Conservation (phyloP, 2,113 vertebrate species). For the Halichoeres trimaculatus region DNA sequence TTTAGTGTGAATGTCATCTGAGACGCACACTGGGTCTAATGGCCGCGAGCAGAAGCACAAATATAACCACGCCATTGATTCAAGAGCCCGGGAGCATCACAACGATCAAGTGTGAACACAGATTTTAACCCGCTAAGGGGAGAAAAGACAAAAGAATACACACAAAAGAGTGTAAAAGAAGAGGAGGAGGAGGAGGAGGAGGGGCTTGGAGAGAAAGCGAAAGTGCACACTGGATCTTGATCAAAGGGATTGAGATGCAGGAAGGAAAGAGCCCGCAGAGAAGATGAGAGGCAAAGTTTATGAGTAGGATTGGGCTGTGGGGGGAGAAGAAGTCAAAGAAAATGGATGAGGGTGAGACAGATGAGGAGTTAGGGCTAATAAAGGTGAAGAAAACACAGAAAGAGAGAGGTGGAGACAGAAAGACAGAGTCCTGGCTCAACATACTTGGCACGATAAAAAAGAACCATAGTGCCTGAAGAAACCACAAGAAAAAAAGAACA, state of each 20-base stretch:
- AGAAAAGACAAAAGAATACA: slow-evolving; percentile 31
- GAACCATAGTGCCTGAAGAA: slow-evolving; percentile 67
- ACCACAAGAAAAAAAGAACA: slow-evolving; percentile 51
- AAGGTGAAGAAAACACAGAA: slow-evolving; percentile 47
- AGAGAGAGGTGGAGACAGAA: slow-evolving; percentile 19
- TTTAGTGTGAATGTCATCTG: slow-evolving; percentile 15
- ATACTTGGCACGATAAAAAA: slow-evolving; percentile 71
- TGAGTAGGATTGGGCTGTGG: slow-evolving; percentile 58
- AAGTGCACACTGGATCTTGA: slow-evolving; percentile 59
- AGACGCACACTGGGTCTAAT: slow-evolving; percentile 28
- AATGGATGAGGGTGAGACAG: slow-evolving; percentile 57
- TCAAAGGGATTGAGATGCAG: slow-evolving; percentile 65
- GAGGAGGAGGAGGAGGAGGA: slow-evolving; percentile 50
- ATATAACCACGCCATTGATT: slow-evolving; percentile 66
- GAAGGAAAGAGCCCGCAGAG: slow-evolving; percentile 56
- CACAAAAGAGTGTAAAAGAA: slow-evolving; percentile 39
- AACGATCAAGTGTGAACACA: slow-evolving; percentile 53
- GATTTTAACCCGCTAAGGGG: slow-evolving; percentile 56
- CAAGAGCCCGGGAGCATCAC: slow-evolving; percentile 43
- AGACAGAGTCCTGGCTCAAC: slow-evolving; percentile 48
- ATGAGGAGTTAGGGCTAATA: slow-evolving; percentile 30
- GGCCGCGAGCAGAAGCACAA: slow-evolving; percentile 34
- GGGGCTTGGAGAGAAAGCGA: slow-evolving; percentile 21
- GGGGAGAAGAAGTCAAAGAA: slow-evolving; percentile 52
- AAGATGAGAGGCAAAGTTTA: slow-evolving; percentile 51